Evolutionary conservation across 2,888 invertebrate species (phyloP), one percentile per base, ranked within the genome.

Genomic region (Rhodophaea formosa): DNA sequence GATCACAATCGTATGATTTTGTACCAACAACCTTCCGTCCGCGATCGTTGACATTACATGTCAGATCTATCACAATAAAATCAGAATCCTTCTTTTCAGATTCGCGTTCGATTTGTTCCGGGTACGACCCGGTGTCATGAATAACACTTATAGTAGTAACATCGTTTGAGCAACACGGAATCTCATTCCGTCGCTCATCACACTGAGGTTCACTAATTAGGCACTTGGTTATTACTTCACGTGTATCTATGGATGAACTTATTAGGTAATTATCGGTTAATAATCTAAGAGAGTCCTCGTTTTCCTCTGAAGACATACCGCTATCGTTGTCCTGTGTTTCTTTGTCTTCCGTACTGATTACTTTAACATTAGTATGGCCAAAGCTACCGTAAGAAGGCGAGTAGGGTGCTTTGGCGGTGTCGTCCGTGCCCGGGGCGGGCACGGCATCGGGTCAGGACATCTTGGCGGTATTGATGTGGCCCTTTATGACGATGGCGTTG

Each of bases 261-360:
- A 79, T 64, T 53, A 71, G 80, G 75, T 71, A 72, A 58, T 70
- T 79, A 73, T 71, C 69, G 68, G 72, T 82, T 71, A 75, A 79
- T 68, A 74, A 72, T 74, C 79, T 84, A 15, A 84, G 71, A 54
- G 86, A 88, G 58, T 88, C 88, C 56, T 90, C 89, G 59, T 82
- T 88, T 70, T 90, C 89, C 66, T 88, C 91, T 1, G 91, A 91
- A 47, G 91, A 91, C 91, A 91, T 86, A 52, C 91, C 91, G 65
- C 91, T 91, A 61, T 88, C 83, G 54, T 81, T 79, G 15, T 72
- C 70, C 69, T 62, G 68, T 62, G 45, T 69, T 65, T 71, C 67
- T 52, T 66, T 66, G 56, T 65, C 65, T 58, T 69, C 66, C 67
- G 70, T 56, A 54, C 72, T 72, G 60, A 67, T 70, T 58, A 68